Evolutionary conservation across 1,140 invertebrate species (phyloP), one percentile per base, ranked within the genome.

Genomic region (Trichoplusia ni): DNA sequence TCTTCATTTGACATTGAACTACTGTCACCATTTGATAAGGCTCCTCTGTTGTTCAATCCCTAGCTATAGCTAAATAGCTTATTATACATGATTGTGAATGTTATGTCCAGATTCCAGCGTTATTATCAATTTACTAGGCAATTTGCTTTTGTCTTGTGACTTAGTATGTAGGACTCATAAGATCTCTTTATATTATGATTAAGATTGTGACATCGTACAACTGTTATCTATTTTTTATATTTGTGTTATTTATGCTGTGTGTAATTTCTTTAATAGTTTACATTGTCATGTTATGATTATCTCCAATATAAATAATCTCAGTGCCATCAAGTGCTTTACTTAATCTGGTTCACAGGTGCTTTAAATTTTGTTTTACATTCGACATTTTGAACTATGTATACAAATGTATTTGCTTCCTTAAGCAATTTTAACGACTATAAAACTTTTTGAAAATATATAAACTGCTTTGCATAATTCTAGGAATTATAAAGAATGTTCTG

Each of bases 1-100:
- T 70, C 69, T 68, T 61, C 25, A 54, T 56, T 23, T 73, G 69
- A 75, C 75, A 73, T 71, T 77, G 71, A 75, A 67, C 63, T 33
- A 73, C 63, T 54, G 51, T 49, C 59, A 69, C 53, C 31, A 33
- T 61, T 64, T 65, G 62, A 71, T 67, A 68, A 69, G 42, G 25
- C 51, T 29, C 29, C 35, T 40, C 19, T 53, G n/a, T n/a, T n/a
- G n/a, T 14, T 46, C 1, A 13, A 23, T 31, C 13, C 18, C 5
- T 60, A 13, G 27, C n/a, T 59, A 21, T 31, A 8, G 9, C 16
- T 31, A 31, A 44, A 59, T 31, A 31, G 25, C 13, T n/a, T n/a
- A 6, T 42, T 58, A 25, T 29, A 40, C n/a, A n/a, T n/a, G n/a
- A 16, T 9, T 19, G 16, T 27, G 16, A 40, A 38, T 21, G 29